Evolutionary conservation across 2,797 vertebrate species (phyloP), one percentile per base, ranked within the genome.

Genomic region (Phrynocephalus vlangalii): DNA sequence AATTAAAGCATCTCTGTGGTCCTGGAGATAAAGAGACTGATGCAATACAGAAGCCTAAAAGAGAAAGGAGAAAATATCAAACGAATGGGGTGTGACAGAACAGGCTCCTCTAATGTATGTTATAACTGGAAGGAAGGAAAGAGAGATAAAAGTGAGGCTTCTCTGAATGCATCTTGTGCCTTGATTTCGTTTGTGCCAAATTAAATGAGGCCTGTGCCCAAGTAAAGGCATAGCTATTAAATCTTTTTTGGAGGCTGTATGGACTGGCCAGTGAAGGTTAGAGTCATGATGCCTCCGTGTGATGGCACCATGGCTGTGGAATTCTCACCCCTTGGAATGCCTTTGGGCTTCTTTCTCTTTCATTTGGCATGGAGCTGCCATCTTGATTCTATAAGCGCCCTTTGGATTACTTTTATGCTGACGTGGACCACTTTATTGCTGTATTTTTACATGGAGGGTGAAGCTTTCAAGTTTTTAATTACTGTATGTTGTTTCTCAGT

Each of bases 11-110:
- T 81, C 50, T 60, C 71, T 9, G 44, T 86, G 18, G 30, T 66
- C n/a, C 56, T 76, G 78, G 44, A 68, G 78, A 85, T 76, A 88
- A 85, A 81, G 48, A 48, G 52, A 44, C 77, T 75, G 76, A 85
- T 76, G 48, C 24, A 88, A 85, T 84, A 81, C 22, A 73, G 77
- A 28, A 8, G 22, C 44, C 33, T 88, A 5, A 38, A 52, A 38
- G n/a, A 75, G 33, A 44, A 44, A 20, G 33, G 72, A 44, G 72
- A 24, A 56, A 7, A 77, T 9, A 77, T 83, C 48, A 50, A 9
- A 48, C 52, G 48, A 70, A 83, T 52, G 18, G 5, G 28, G 16
- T 44, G 20, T 33, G 7, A 48, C 20, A 20, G 33, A 20, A 38
- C 9, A 7, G 38, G 52, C 52, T 56, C 18, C 24, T 72, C 79